Evolutionary conservation across 2,113 vertebrate genomes (phyloP).

Genomic region (Gymnocephalus cernua): DNA sequence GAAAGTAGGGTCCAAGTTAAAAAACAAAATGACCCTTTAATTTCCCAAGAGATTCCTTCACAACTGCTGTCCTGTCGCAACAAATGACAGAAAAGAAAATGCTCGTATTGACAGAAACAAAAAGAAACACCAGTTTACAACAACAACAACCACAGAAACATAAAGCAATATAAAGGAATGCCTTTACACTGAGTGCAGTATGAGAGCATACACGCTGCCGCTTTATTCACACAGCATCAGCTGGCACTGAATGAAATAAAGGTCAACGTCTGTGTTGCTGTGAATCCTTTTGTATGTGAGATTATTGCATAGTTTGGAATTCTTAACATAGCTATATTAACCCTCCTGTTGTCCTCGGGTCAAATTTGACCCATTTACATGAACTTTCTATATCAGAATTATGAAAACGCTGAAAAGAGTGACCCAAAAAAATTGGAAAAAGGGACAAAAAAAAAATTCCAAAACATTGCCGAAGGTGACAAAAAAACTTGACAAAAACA

Average conservation of each 20-base stretch:
- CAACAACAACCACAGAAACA: slow-evolving; percentile 53
- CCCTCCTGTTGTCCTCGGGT: no score
- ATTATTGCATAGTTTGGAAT: slow-evolving; percentile 89
- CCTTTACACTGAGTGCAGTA: slow-evolving; percentile 64
- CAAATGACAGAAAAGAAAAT: slow-evolving; percentile 55
- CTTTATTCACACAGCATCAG: slow-evolving; percentile 75
- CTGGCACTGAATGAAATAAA: slow-evolving; percentile 72
- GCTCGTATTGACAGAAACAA: slow-evolving; percentile 69
- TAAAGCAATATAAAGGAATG: slow-evolving; percentile 58
- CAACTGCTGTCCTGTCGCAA: slow-evolving; percentile 57
- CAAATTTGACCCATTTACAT: no score
- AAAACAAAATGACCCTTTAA: slow-evolving; percentile 27
- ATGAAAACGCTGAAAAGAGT: no score
- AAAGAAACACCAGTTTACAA: slow-evolving; percentile 56
- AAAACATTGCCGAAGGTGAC: no score
- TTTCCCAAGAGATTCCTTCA: slow-evolving; percentile 67
- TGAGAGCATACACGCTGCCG: slow-evolving; percentile 68
- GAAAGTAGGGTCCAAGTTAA: no score
- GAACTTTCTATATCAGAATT: no score
- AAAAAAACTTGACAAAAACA: no score
- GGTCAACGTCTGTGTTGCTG: slow-evolving; percentile 77
- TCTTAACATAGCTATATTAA: slow-evolving; percentile 82
- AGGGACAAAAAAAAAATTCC: no score
- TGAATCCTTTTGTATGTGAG: slow-evolving; percentile 76
- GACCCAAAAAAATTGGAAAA: no score